Conservation (phyloP, 1,140 invertebrate species). For the Zaprionus inermis region DNA sequence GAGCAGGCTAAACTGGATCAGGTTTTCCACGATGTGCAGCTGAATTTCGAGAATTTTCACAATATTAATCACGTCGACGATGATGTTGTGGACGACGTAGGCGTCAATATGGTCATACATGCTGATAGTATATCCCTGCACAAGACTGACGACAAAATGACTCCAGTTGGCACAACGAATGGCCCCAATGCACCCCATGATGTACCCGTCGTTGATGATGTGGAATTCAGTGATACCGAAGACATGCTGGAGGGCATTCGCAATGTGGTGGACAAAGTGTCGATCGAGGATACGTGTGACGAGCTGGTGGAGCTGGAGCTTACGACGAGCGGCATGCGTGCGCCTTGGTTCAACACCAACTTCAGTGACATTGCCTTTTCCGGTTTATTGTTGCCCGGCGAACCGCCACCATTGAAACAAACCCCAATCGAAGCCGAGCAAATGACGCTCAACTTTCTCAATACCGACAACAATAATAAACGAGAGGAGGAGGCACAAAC, state of each 20-base stretch:
- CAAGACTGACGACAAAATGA: constrained; percentile 47
- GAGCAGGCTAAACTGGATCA: constrained; percentile 82
- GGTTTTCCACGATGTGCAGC: constrained; percentile 76
- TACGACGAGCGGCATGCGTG: constrained; percentile 68
- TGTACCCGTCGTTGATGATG: constrained; percentile 66
- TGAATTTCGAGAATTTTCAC: constrained; percentile 77
- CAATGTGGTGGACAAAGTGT: constrained; percentile 86
- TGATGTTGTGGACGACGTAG: constrained; percentile 55
- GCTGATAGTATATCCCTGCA: constrained; percentile 39
- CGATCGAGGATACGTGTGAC: constrained; percentile 79
- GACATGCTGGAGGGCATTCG: constrained; percentile 93
- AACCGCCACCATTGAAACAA: constrained; percentile 40
- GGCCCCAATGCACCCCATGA: constrained; percentile 18
- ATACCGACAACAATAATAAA: constrained; percentile 7
- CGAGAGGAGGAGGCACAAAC: background rate
- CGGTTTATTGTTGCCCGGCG: constrained; percentile 54
- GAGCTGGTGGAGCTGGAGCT: constrained; percentile 74
- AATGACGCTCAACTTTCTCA: constrained; percentile 52
- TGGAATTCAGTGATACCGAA: constrained; percentile 92
- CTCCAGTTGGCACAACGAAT: constrained; percentile 28
- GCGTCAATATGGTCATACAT: constrained; percentile 69
- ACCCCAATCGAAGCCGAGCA: constrained; percentile 29
- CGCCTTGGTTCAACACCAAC: constrained; percentile 77
- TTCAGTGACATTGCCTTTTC: constrained; percentile 73
- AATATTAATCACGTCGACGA: constrained; percentile 58